Conservation (phyloP, 2,797 vertebrate species). For the Eidolon dupreanum region DNA sequence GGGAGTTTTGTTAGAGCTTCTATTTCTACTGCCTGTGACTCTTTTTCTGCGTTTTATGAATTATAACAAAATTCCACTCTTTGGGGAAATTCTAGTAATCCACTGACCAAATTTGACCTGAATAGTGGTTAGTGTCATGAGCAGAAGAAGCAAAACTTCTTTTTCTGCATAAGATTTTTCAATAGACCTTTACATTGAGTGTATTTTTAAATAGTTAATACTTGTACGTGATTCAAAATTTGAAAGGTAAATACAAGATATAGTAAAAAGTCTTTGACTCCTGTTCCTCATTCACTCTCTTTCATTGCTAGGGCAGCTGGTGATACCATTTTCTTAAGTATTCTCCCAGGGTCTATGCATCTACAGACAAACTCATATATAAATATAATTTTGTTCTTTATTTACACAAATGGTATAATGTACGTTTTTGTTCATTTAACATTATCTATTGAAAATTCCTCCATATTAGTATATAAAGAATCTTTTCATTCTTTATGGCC, state of each 20-base stretch:
- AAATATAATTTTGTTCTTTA: constrained; percentile 19
- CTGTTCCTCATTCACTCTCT: not conserved
- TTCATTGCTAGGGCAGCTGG: not conserved
- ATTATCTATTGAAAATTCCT: constrained; percentile 11
- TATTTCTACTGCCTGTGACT: constrained; percentile 29
- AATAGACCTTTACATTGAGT: not conserved
- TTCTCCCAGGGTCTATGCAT: not conserved
- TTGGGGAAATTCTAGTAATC: not conserved
- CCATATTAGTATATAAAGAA: not conserved
- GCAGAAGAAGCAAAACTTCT: not conserved
- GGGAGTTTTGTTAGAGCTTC: constrained; percentile 16
- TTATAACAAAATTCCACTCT: constrained; percentile 26
- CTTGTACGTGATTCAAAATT: not conserved
- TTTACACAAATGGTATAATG: not conserved
- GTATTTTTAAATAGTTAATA: constrained; percentile 31
- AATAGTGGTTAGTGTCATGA: constrained; percentile 11
- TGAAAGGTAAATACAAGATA: not conserved
- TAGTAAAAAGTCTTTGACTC: not conserved
- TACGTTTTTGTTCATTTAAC: constrained; percentile 21
- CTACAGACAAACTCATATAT: not conserved
- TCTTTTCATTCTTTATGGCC: not conserved
- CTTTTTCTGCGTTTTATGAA: not conserved
- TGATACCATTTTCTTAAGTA: not conserved
- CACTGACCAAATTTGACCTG: not conserved
- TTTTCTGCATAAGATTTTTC: constrained; percentile 24